Conservation (phyloP, 1,140 invertebrate genomes). For the Agraylea sexmaculata region DNA sequence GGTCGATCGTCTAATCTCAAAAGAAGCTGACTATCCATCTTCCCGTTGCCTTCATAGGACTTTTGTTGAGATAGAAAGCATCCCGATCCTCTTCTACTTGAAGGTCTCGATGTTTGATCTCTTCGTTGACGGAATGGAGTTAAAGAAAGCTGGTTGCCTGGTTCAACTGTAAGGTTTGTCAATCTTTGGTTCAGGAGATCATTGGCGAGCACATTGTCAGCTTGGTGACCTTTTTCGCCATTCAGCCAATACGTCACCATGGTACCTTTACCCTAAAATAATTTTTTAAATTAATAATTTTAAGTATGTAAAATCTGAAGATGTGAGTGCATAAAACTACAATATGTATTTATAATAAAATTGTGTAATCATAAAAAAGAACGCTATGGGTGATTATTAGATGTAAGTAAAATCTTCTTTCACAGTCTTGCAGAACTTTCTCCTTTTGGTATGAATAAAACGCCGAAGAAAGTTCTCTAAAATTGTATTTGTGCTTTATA, state of each 20-base stretch:
- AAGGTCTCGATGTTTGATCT: conserved; percentile 31
- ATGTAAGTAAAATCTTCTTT: no score
- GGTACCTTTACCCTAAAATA: conserved; percentile 86
- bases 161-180: conserved; percentile 19
- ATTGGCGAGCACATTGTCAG: conserved; percentile 25
- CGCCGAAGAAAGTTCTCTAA: no score
- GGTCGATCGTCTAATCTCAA: conserved; percentile 30
- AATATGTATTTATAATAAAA: no score
- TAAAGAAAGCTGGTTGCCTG: conserved; percentile 30
- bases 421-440: no score
- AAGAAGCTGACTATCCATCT: conserved; percentile 10
- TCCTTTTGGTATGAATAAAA: no score
- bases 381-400: no score
- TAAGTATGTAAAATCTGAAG: no score
- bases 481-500: no score
- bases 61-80: conserved; percentile 10
- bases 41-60: conserved; percentile 24
- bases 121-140: conserved; percentile 33
- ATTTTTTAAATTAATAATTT: no score
- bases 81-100: conserved; percentile 35
- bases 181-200: conserved; percentile 27
- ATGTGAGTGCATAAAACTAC: no score
- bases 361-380: no score
- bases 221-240: conserved; percentile 43
- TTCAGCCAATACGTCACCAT: conserved; percentile 85